Percentiles rank a stretch among this genome's conserved stretches.
Conservation (phyloP, 1,140 invertebrate genomes). For the Papilio aristodemus region DNA sequence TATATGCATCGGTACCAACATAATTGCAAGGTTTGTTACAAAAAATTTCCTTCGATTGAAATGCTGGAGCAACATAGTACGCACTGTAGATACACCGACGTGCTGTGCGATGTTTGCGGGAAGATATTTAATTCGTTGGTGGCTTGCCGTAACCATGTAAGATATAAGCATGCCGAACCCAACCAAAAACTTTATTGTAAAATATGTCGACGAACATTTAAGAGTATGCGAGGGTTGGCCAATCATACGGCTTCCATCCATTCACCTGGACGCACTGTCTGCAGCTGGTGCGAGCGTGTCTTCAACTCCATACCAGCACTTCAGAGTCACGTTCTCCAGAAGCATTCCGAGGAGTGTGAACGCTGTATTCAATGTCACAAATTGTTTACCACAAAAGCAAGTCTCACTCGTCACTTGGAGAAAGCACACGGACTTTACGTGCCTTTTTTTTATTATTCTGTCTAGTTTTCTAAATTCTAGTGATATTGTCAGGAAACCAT, state of each 20-base stretch:
- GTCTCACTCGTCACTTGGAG: conserved; percentile 45
- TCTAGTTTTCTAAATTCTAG: no score
- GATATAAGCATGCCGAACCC: conserved; percentile 56
- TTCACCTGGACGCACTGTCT: conserved; percentile 45
- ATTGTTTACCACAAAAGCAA: conserved; percentile 45
- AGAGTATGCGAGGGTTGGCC: conserved; percentile 46
- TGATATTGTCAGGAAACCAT: no score
- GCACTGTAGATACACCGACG: conserved; percentile 45
- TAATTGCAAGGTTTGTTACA: conserved; percentile 59
- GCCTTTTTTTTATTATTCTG: not conserved
- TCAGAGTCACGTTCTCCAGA: conserved; percentile 56
- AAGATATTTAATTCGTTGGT: conserved; percentile 55
- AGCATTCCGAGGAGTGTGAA: conserved; percentile 44
- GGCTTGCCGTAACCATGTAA: conserved; percentile 59
- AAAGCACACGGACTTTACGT: conserved; percentile 43
- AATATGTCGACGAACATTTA: conserved; percentile 55
- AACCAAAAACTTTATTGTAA: conserved; percentile 50
- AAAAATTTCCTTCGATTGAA: conserved; percentile 48
- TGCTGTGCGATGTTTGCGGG: conserved; percentile 50
- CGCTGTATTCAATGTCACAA: conserved; percentile 53
- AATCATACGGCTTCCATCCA: conserved; percentile 60
- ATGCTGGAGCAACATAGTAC: conserved; percentile 43
- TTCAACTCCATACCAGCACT: conserved; percentile 54
- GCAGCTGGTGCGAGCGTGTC: conserved; percentile 46
- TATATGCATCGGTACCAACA: conserved; percentile 61